Conservation (phyloP, 1,140 invertebrate species). For the Antheraea pernyi region DNA sequence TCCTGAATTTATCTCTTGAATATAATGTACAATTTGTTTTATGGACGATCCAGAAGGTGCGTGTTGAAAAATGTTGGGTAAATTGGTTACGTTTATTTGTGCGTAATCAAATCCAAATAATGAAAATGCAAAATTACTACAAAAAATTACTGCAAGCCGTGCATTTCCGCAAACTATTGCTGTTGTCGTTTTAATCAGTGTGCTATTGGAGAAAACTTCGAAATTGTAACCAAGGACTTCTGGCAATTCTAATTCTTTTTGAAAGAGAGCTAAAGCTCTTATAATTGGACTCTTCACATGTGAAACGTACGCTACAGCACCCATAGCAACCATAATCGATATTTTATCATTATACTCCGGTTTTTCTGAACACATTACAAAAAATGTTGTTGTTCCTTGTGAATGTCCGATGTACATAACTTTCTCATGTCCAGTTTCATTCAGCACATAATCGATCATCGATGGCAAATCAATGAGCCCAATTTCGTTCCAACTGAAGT, state of each 20-base stretch:
- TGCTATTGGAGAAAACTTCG: too few species aligned
- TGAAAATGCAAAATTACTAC: constrained; percentile 12
- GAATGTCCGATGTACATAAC: too few species aligned
- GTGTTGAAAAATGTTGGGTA: too few species aligned
- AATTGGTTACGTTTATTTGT: too few species aligned
- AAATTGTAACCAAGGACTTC: too few species aligned
- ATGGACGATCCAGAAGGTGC: too few species aligned
- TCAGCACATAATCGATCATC: too few species aligned
- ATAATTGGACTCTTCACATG: constrained; percentile 75
- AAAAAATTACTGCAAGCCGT: constrained; percentile 5
- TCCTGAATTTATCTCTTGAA: constrained; percentile 81
- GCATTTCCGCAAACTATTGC: too few species aligned
- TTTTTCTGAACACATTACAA: constrained; percentile 77
- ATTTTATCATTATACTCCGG: constrained; percentile 84
- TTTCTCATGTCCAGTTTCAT: constrained; percentile 81
- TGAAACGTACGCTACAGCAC: constrained; percentile 80
- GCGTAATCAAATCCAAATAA: constrained; percentile 69
- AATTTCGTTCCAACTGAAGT: constrained; percentile 80
- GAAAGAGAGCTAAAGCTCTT: constrained; percentile 18
- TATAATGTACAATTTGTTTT: too few species aligned
- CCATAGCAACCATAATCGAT: constrained; percentile 42
- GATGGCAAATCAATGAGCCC: constrained; percentile 79
- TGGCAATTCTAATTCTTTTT: too few species aligned
- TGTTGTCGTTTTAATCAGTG: too few species aligned
- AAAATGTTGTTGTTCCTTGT: constrained; percentile 81